These are phyloP conservation scores for Nibea coibor DNA, from an alignment of 2,113 vertebrate species.

Conservation along the genomic window DNA sequence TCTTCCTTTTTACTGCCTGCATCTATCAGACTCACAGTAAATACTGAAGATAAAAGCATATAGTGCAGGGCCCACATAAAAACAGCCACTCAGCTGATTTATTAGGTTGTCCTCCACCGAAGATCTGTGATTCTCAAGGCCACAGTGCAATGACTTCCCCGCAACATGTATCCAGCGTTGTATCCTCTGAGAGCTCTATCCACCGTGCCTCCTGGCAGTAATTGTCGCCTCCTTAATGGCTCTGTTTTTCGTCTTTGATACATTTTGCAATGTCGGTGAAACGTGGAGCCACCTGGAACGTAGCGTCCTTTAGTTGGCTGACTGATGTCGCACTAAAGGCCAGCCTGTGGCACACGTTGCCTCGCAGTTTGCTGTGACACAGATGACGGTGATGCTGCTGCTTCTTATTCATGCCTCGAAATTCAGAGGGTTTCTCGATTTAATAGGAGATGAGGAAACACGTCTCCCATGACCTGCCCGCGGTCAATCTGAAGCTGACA, in stretches of 20 bases:
- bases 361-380: not conserved
- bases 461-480: not conserved
- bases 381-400: not conserved
- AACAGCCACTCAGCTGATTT: slow-evolving; percentile 64
- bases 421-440: slow-evolving; percentile 18
- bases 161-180: slow-evolving; percentile 23
- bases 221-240: slow-evolving; percentile 42
- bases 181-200: slow-evolving; percentile 39
- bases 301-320: slow-evolving; percentile 13
- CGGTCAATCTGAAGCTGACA: slow-evolving; percentile 33
- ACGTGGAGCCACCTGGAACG: slow-evolving; percentile 23
- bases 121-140: slow-evolving; percentile 66
- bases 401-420: slow-evolving; percentile 16
- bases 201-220: slow-evolving; percentile 30
- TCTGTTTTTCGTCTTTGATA: slow-evolving; percentile 42
- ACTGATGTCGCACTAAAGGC: slow-evolving; percentile 16
- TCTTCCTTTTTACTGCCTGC: slow-evolving; percentile 64
- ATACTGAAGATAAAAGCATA: slow-evolving; percentile 70
- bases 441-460: not conserved
- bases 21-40: slow-evolving; percentile 62
- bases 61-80: slow-evolving; percentile 59
- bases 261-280: slow-evolving; percentile 37
- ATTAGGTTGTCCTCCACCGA: slow-evolving; percentile 57
- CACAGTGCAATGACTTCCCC: slow-evolving; percentile 30
- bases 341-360: not conserved